Conservation (phyloP, 92 coral and sea anemone species). For the Scolanthus callimorphus region DNA sequence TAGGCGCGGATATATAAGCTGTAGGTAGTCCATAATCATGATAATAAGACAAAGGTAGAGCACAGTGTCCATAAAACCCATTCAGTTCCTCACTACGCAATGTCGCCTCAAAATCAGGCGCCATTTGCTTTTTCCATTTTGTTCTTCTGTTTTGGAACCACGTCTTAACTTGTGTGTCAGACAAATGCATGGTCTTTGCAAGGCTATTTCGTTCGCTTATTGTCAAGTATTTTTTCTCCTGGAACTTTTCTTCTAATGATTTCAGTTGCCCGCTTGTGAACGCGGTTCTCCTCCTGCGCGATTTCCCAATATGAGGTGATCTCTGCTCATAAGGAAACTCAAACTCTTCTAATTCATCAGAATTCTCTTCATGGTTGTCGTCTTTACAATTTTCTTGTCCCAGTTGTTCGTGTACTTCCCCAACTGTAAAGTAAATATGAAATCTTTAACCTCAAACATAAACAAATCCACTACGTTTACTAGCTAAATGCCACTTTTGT, state of each 20-base stretch:
- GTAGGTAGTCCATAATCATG: constrained; percentile 28
- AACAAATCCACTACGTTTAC: too few relatives aligned
- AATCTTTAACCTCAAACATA: not conserved
- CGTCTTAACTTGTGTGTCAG: constrained; percentile 96
- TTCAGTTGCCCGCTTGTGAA: constrained; percentile 95
- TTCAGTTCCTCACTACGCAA: constrained; percentile 59
- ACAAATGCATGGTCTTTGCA: constrained; percentile 81
- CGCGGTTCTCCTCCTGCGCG: constrained; percentile 88
- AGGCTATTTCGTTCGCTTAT: constrained; percentile 93
- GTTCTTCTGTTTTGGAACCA: constrained; percentile 98
- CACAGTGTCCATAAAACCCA: constrained; percentile 49
- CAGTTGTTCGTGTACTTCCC: constrained; percentile 3
- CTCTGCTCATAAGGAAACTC: constrained; percentile 11
- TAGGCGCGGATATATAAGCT: constrained; percentile 44
- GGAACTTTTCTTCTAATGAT: constrained; percentile 89
- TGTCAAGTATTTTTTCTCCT: constrained; percentile 96
- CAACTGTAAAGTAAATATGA: not conserved
- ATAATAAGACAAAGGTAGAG: constrained; percentile 20
- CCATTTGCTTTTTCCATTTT: constrained; percentile 98
- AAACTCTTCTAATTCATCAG: not conserved
- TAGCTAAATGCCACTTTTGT: too few relatives aligned
- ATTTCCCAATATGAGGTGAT: constrained; percentile 58
- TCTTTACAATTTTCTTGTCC: too few relatives aligned
- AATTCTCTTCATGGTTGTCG: not conserved
- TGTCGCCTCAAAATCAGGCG: constrained; percentile 75